phyloP scores from a whole-genome alignment of 2,888 invertebrate genomes.

The Bedellia somnulentella region DNA sequence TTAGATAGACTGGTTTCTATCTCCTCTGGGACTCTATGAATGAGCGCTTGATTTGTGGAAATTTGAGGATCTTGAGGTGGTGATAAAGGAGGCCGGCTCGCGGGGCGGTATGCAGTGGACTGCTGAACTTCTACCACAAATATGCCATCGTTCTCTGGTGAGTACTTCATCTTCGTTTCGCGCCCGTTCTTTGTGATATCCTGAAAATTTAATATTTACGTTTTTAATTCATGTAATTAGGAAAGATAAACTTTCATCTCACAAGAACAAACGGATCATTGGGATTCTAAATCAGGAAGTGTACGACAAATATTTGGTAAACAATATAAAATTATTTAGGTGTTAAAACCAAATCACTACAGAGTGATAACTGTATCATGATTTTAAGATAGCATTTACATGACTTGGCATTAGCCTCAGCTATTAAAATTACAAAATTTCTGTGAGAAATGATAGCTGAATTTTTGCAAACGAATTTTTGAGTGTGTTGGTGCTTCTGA shows the following conservation, averaged over 20 bases:
- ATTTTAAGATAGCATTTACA: too few species aligned
- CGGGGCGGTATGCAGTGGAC: conserved; percentile 38
- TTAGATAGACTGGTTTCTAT: conserved; percentile 20
- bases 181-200: conserved; percentile 71
- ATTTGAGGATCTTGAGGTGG: conserved; percentile 41
- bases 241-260: background rate
- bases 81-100: conserved; percentile 28
- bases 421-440: too few species aligned
- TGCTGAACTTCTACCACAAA: conserved; percentile 72
- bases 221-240: background rate
- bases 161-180: conserved; percentile 75
- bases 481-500: too few species aligned
- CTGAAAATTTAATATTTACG: conserved; percentile 33
- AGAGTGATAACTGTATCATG: too few species aligned
- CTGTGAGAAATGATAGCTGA: too few species aligned
- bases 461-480: too few species aligned
- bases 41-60: conserved; percentile 49
- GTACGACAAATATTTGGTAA: too few species aligned
- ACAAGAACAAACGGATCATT: too few species aligned
- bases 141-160: conserved; percentile 71
- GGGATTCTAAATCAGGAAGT: too few species aligned
- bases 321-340: too few species aligned
- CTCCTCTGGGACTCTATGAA: conserved; percentile 45
- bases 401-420: too few species aligned
- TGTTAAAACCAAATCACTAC: too few species aligned